Percentiles rank a stretch among this genome's conserved stretches.
Evolutionary conservation across 2,797 vertebrate genomes (phyloP).

Genomic region (Alauda arvensis): DNA sequence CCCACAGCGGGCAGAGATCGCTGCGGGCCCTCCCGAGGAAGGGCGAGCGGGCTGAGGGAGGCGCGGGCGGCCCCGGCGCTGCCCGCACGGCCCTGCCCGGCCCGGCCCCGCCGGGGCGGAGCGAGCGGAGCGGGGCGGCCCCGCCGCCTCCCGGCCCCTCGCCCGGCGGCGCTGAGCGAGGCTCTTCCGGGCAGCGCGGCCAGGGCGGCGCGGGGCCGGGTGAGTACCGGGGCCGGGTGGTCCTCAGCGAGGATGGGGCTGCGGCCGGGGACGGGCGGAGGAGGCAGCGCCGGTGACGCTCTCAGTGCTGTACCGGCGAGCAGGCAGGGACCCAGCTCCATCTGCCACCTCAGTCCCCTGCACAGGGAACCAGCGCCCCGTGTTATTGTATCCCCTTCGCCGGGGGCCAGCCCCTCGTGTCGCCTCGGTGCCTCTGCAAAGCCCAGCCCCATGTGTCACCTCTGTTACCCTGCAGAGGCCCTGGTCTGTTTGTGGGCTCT

Average conservation of each 20-base stretch:
- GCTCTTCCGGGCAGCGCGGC: slow-evolving; percentile 60
- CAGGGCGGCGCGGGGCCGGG: not conserved
- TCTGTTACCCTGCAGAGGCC: not conserved
- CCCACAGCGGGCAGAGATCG: too few species aligned
- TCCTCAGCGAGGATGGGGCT: not conserved
- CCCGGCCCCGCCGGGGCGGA: not conserved
- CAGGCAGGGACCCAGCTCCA: not conserved
- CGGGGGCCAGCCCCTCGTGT: not conserved
- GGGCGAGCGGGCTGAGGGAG: too few species aligned
- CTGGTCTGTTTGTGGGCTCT: not conserved
- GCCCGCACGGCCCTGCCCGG: not conserved
- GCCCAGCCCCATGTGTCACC: not conserved
- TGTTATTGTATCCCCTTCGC: not conserved
- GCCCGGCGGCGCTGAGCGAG: not conserved
- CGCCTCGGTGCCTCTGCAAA: not conserved
- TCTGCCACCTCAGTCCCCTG: not conserved
- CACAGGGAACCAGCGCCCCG: not conserved
- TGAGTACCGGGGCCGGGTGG: not conserved
- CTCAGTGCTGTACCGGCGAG: fast-evolving
- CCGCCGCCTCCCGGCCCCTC: not conserved
- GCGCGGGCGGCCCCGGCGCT: fast-evolving
- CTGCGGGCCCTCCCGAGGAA: too few species aligned
- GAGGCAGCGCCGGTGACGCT: not conserved
- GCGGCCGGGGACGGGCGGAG: not conserved
- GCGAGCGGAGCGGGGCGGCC: not conserved